A percentile compares a stretch with the other conserved stretches of the same genome.
Evolutionary conservation across 37 sponge, comb jelly and placozoan species (phyloP).

Genomic region (Aplysina aerophoba): DNA sequence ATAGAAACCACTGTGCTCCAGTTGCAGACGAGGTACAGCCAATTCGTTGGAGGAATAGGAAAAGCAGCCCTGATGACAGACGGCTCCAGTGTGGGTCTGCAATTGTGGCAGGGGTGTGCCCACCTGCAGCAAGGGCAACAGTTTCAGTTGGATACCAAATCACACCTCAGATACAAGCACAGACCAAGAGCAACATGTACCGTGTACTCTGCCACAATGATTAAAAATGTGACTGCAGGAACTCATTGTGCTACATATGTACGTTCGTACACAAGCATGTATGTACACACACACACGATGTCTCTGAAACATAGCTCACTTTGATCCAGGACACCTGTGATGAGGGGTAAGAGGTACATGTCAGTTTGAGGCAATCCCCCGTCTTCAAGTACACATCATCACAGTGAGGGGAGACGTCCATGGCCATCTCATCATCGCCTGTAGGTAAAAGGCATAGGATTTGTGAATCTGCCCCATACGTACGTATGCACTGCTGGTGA

Average conservation of each 20-base stretch:
- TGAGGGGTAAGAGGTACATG: not conserved
- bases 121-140: too few relatives aligned
- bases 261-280: not conserved
- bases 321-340: not conserved
- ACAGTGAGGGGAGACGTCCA: slow-evolving; percentile 3
- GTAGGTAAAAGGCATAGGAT: not conserved
- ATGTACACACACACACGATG: not conserved
- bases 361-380: slow-evolving; percentile 20
- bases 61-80: slow-evolving; percentile 5
- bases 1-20: slow-evolving; percentile 51
- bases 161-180: not conserved
- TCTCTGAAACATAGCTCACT: not conserved
- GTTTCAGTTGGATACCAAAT: too few relatives aligned
- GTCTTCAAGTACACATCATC: slow-evolving; percentile 15
- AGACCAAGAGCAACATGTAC: not conserved
- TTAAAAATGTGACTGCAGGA: not conserved
- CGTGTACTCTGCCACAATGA: too few relatives aligned
- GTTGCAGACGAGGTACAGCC: slow-evolving; percentile 7
- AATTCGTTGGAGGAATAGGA: not conserved
- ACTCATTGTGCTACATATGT: not conserved
- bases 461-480: not conserved
- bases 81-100: not conserved
- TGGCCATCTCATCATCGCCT: not conserved
- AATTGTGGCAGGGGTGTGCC: not conserved
- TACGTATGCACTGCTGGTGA: not conserved